A percentile compares a stretch with the other conserved stretches of the same genome.
phyloP scores from a whole-genome alignment of 2,888 invertebrate species.

The Leucania comma region DNA sequence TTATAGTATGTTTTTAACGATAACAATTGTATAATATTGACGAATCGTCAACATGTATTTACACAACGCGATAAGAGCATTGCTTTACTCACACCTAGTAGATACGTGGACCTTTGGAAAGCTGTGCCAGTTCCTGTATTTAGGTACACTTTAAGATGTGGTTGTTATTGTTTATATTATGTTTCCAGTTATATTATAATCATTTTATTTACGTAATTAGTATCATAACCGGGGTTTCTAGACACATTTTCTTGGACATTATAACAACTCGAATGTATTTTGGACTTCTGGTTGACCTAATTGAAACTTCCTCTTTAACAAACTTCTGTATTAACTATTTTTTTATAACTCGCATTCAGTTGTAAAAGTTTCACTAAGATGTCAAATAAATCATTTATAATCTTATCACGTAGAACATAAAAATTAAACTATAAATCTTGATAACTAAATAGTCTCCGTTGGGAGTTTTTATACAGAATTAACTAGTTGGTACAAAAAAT shows the following conservation, averaged over 20 bases:
- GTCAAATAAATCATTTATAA: constrained; percentile 24
- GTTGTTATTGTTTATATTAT: constrained; percentile 16
- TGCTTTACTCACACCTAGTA: not conserved
- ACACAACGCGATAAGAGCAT: constrained; percentile 35
- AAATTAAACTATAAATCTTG: constrained; percentile 30
- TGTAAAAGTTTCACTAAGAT: not conserved
- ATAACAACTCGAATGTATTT: not conserved
- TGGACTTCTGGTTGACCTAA: not conserved
- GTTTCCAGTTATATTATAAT: not conserved
- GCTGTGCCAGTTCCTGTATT: constrained; percentile 21
- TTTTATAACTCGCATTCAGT: not conserved
- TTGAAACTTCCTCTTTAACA: not conserved
- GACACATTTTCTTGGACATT: too few species aligned
- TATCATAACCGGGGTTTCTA: not conserved
- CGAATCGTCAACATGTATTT: constrained; percentile 38
- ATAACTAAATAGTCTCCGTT: constrained; percentile 10
- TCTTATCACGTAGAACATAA: constrained; percentile 16
- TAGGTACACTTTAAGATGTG: not conserved
- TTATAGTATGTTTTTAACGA: constrained; percentile 52
- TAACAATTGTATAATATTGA: constrained; percentile 55
- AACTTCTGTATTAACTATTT: not conserved
- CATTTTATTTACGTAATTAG: not conserved
- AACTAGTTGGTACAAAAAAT: not conserved
- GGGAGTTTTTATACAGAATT: not conserved
- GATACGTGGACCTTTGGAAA: constrained; percentile 33